A percentile compares a stretch with the other conserved stretches of the same genome.
Evolutionary conservation across 2,888 invertebrate species (phyloP).

Genomic region (Bhutanitis thaidina): DNA sequence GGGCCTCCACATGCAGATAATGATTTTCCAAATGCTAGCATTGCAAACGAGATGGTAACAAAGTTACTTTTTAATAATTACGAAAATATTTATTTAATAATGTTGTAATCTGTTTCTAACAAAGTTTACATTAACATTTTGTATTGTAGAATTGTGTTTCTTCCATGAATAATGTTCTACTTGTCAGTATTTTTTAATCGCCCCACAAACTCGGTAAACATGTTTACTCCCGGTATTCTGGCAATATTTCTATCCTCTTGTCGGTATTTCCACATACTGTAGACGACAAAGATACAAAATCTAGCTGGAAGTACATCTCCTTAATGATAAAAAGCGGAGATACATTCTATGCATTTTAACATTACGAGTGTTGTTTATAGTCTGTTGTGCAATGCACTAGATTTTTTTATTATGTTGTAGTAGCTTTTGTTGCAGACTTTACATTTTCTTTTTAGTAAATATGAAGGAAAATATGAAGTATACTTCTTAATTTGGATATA

Average conservation of each 20-base stretch:
- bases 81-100: no score
- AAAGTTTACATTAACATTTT: no score
- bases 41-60: no score
- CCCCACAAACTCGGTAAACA: slow-evolving; percentile 60
- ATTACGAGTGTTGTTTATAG: slow-evolving; percentile 27
- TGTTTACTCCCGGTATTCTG: slow-evolving; percentile 66
- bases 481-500: no score
- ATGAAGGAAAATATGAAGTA: not conserved
- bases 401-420: slow-evolving; percentile 14
- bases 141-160: slow-evolving; percentile 9
- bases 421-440: not conserved
- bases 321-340: slow-evolving; percentile 31
- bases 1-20: no score
- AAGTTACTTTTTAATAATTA: no score
- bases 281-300: slow-evolving; percentile 46
- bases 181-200: slow-evolving; percentile 61
- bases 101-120: no score
- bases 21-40: no score
- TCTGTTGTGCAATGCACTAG: slow-evolving; percentile 25
- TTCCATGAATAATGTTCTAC: slow-evolving; percentile 47
- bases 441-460: slow-evolving; percentile 8
- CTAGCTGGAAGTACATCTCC: slow-evolving; percentile 42
- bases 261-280: slow-evolving; percentile 58
- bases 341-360: slow-evolving; percentile 36
- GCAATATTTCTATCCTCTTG: slow-evolving; percentile 67